These are phyloP conservation scores for Euthynnus affinis DNA, from an alignment of 2,797 vertebrate genomes.

Conservation along the genomic window DNA sequence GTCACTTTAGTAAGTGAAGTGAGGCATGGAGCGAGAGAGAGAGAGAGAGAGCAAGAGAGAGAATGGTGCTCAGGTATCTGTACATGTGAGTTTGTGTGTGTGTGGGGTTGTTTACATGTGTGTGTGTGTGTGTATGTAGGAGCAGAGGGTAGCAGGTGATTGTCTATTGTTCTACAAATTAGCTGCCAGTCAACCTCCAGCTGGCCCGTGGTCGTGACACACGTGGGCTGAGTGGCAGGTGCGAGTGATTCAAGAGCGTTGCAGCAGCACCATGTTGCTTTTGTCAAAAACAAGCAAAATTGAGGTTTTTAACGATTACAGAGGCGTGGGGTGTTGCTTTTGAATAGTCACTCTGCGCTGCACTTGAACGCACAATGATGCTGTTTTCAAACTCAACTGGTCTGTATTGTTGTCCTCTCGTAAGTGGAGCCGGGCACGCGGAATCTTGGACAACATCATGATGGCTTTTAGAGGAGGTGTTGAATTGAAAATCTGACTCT, in stretches of 20 bases:
- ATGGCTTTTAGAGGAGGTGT: constrained; percentile 43
- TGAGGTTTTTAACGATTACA: constrained; percentile 41
- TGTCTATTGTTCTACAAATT: constrained; percentile 74
- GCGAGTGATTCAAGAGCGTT: constrained; percentile 65
- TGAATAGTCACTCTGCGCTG: constrained; percentile 57
- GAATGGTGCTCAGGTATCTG: background rate
- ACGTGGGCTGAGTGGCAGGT: constrained; percentile 79
- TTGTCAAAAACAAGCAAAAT: constrained; percentile 67
- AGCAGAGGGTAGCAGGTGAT: constrained; percentile 57
- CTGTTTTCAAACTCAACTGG: constrained; percentile 44
- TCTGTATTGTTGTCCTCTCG: constrained; percentile 45
- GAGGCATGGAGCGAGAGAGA: constrained; percentile 14
- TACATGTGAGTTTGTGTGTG: constrained; percentile 1
- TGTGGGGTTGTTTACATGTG: background rate
- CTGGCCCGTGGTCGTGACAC: constrained; percentile 57
- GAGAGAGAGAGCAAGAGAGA: background rate
- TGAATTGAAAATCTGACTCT: constrained; percentile 45
- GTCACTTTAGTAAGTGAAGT: constrained; percentile 57
- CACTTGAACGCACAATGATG: constrained; percentile 61
- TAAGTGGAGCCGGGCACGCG: constrained; percentile 39
- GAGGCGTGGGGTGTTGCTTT: constrained; percentile 36
- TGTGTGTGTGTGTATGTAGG: constrained; percentile 9
- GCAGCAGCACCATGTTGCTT: constrained; percentile 44
- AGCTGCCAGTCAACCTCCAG: constrained; percentile 68
- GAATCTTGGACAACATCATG: constrained; percentile 48